Evolutionary conservation across 2,113 vertebrate genomes (phyloP), one percentile per base, ranked within the genome.

Genomic region (Prochilodus magdalenae): DNA sequence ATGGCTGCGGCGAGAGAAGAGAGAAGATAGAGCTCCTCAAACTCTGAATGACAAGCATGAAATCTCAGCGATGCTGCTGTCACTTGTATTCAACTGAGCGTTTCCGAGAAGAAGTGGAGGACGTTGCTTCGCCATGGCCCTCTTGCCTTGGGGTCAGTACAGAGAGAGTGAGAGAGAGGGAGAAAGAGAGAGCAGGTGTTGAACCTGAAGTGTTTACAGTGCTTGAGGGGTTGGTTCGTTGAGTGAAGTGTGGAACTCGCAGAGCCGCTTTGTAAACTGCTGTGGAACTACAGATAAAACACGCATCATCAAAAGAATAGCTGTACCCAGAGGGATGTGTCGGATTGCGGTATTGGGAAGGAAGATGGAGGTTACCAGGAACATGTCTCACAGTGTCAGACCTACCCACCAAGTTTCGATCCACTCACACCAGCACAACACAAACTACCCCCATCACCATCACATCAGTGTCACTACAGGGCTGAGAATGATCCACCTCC

Each of bases 1-100:
- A 36, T 36, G 22, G 55, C 24, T 44, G 15, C 40, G 22, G n/a
- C 55, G 67, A 60, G 60, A 26, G 47, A 77, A 33, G 67, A 60
- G 60, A 26, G 47, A 77, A 33, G 27, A 22, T 44, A 22, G 18
- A 4, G n/a, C 13, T 44, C 71, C 12, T 53, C 33, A 18, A 80
- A 81, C 24, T 0, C n/a, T 81, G 81, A 86, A 75, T 84, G 86
- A 83, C 84, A 85, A 40, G 70, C 70, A 75, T 84, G 76, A 87
- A 86, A 87, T 87, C 83, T 82, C 30, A 15, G 67, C 75, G 30
- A 84, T 79, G 63, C 69, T 80, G 40, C 59, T 79, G 76, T 79
- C 76, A 83, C 75, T 84, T 62, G 49, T 40, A 83, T 88, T 88
- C 86, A 87, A 47, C 76, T 18, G 33, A 72, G 79, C 71, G 36